Evolutionary conservation across 2,888 invertebrate species (phyloP).

Genomic region (Sminthurinus aureus): DNA sequence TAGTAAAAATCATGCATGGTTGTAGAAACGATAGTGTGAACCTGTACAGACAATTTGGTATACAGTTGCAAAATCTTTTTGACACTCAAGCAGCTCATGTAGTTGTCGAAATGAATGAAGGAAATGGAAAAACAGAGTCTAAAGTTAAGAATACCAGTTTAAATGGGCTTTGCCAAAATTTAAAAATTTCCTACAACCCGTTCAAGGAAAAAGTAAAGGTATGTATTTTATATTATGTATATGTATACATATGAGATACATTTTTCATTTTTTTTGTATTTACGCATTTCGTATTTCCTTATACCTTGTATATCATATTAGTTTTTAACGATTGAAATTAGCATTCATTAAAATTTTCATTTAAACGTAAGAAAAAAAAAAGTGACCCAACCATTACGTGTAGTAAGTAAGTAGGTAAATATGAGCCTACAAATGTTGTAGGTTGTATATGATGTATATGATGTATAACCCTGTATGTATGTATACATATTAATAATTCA

Average conservation of each 20-base stretch:
- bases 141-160: conserved; percentile 93
- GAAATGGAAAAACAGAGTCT: conserved; percentile 92
- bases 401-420: no score
- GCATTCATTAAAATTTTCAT: no score
- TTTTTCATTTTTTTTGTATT: no score
- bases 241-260: no score
- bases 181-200: conserved; percentile 86
- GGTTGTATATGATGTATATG: neutral
- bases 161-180: conserved; percentile 88
- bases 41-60: conserved; percentile 84
- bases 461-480: neutral
- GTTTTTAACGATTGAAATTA: no score
- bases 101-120: conserved; percentile 71
- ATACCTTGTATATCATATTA: no score
- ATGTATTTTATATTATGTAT: neutral
- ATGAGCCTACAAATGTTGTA: no score
- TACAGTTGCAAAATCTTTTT: conserved; percentile 83
- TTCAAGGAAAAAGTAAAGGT: conserved; percentile 78
- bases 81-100: conserved; percentile 95
- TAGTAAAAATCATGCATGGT: conserved; percentile 83
- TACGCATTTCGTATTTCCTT: no score
- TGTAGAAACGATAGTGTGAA: conserved; percentile 91
- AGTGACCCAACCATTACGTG: no score
- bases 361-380: no score
- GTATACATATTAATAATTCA: neutral